Base-by-base conservation (phyloP, 2,888 invertebrate genomes). In the Coelogynopora nodosa region DNA sequence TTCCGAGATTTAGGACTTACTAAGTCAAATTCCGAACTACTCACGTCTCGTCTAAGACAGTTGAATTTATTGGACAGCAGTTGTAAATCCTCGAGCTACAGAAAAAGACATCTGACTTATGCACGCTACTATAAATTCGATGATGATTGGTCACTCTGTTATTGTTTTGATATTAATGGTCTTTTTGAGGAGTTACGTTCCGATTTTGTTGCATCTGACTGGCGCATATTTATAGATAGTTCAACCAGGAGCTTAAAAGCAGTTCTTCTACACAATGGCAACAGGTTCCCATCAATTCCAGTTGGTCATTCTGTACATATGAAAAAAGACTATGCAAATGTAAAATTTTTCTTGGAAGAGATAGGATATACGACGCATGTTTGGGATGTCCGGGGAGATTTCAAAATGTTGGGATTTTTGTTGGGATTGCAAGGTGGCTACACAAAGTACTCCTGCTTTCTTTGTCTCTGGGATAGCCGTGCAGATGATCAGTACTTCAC, bases 391-490 rank as follows among this genome's bases (percentile, higher is more conserved):
- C 28, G 29, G 1, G 83, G 83, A 82, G 83, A 82, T 82, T 82
- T 82, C 83, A 82, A 82, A 82, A 82, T 82, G 83, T 82, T 82
- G 83, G 83, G 83, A 82, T 82, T 82, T 82, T 82, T 82, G 83
- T n/a, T 31, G 30, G 83, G 83, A n/a, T 82, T 82, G 27, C 83
- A 82, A 82, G 83, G 83, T 30, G 83, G 83, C 30, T 82, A 82
- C 31, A 82, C 83, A 82, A 82, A 82, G 83, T 28, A 82, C 31
- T 82, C 30, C 31, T 82, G 83, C 83, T 82, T 82, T 26, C 18
- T 82, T 30, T 82, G 83, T 31, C 23, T 13, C 30, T 82, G 29
- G 83, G 83, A 82, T 28, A 82, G 83, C 31, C n/a, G 83, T 30
- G 83, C 83, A 30, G 18, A 30, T 74, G 18, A 74, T 74, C 74